phyloP scores from a whole-genome alignment of 2,113 vertebrate species.

The Penelope pileata region DNA sequence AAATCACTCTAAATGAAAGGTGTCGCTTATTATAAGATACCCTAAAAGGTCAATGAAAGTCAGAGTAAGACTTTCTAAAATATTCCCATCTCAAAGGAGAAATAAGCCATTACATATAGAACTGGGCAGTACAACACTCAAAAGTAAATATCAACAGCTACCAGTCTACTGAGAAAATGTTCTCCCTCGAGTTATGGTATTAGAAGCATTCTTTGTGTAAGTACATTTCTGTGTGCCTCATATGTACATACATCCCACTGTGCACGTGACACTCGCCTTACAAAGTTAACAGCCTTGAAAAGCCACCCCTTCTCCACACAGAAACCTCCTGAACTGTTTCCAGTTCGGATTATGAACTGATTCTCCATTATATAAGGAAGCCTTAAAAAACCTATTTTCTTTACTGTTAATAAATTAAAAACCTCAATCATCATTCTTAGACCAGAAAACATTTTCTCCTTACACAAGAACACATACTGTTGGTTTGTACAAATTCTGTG shows the following conservation, averaged over 20 bases:
- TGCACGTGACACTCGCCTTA: not conserved
- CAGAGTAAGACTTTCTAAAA: not conserved
- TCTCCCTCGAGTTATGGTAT: not conserved
- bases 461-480: not conserved
- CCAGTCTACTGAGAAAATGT: not conserved
- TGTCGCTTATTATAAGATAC: not conserved
- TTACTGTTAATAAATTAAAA: not conserved
- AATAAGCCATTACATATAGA: slow-evolving; percentile 76
- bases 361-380: not conserved
- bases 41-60: not conserved
- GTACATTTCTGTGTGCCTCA: not conserved
- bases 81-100: slow-evolving; percentile 76
- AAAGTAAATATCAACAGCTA: not conserved
- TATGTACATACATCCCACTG: not conserved
- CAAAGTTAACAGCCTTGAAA: not conserved
- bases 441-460: not conserved
- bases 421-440: not conserved
- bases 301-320: not conserved
- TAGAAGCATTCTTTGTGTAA: not conserved
- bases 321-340: not conserved
- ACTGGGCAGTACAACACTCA: not conserved
- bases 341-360: not conserved
- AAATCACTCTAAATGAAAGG: not conserved
- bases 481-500: not conserved
- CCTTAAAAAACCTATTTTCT: not conserved